phyloP scores from a whole-genome alignment of 2,797 vertebrate species.

The Sylvia borin region DNA sequence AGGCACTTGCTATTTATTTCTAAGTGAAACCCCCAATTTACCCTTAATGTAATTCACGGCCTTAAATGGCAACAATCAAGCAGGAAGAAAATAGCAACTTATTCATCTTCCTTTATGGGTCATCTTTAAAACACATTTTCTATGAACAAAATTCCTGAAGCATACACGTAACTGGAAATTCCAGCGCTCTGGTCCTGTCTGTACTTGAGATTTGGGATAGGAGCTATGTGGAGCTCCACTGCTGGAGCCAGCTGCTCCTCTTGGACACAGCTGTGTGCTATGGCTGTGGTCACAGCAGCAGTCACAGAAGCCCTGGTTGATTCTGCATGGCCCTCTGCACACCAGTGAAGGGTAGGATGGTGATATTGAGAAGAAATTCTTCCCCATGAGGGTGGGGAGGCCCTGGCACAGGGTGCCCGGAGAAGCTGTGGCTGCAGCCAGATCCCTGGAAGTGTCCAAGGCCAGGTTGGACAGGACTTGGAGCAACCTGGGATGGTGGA shows the following conservation, averaged over 20 bases:
- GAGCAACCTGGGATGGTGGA: background rate
- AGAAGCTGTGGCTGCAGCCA: background rate
- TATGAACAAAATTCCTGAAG: slow-evolving; percentile 15
- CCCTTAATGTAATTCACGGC: background rate
- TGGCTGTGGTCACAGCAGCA: background rate
- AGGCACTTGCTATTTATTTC: slow-evolving; percentile 6
- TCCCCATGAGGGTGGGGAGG: rapidly evolving
- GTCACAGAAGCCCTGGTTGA: background rate
- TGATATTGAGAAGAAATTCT: background rate
- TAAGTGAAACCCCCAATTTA: background rate
- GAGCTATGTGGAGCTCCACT: background rate
- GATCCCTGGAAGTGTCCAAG: background rate
- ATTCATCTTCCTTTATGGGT: slow-evolving; percentile 18
- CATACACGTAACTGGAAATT: slow-evolving; percentile 43
- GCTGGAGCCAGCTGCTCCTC: background rate
- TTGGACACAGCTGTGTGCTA: rapidly evolving
- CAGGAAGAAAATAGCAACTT: background rate
- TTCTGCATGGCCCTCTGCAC: rapidly evolving
- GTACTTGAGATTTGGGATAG: slow-evolving; percentile 22
- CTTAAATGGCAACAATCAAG: slow-evolving; percentile 30
- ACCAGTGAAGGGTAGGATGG: rapidly evolving
- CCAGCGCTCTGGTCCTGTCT: background rate
- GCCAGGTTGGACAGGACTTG: rapidly evolving
- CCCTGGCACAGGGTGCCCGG: background rate
- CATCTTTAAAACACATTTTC: slow-evolving; percentile 32